Percentiles rank a stretch among this genome's conserved stretches.
Evolutionary conservation across 2,113 vertebrate species (phyloP).

Genomic region (Hyperopisus bebe): DNA sequence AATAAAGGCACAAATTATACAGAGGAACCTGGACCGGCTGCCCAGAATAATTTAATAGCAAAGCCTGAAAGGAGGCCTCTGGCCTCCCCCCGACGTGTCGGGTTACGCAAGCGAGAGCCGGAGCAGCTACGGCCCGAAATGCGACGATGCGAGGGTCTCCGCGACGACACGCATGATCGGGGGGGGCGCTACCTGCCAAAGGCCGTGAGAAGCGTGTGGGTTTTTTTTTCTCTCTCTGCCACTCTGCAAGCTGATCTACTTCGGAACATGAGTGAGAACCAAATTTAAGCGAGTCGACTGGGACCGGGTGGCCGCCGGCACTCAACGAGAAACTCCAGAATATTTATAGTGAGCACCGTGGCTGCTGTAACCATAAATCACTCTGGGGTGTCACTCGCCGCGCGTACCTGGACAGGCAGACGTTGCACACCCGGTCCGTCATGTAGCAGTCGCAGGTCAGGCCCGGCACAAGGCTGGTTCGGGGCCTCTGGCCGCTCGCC

Average conservation of each 20-base stretch:
- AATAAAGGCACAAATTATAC: neutral
- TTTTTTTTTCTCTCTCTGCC: neutral
- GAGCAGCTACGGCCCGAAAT: too few species aligned
- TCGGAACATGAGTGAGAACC: neutral
- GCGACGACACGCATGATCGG: neutral
- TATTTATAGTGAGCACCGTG: neutral
- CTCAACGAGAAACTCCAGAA: neutral
- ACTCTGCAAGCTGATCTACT: neutral
- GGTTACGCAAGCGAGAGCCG: neutral
- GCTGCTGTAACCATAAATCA: neutral
- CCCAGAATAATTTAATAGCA: conserved; percentile 12
- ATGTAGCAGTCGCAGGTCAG: conserved; percentile 79
- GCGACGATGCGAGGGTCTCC: neutral
- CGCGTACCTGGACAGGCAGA: conserved; percentile 87
- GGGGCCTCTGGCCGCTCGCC: conserved; percentile 54
- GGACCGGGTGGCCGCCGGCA: neutral
- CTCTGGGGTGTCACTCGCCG: neutral
- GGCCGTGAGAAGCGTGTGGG: neutral
- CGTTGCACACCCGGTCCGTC: conserved; percentile 82
- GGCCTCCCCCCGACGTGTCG: neutral
- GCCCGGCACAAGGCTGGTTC: conserved; percentile 50
- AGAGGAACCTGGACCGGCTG: neutral
- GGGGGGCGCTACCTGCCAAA: neutral
- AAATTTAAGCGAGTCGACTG: neutral
- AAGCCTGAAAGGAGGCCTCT: neutral